Conservation (phyloP, 1,140 invertebrate genomes). For the Heliothis subflexa region DNA sequence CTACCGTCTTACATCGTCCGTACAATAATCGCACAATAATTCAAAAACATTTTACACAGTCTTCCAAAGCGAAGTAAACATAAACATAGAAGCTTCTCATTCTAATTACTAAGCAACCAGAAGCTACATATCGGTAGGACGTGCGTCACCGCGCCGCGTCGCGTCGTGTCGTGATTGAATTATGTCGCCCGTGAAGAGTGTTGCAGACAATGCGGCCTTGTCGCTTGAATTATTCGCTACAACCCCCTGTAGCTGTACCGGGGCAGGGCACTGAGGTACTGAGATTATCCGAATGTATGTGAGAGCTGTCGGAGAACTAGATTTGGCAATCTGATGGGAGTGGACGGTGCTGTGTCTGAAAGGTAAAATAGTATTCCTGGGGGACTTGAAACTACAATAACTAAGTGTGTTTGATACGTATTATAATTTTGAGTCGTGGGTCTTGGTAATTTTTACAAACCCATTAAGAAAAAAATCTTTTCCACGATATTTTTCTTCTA, state of each 20-base stretch:
- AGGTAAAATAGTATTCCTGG: too few relatives aligned
- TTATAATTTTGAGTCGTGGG: too few relatives aligned
- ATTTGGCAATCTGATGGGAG: neutral
- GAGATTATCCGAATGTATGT: slow-evolving; percentile 14
- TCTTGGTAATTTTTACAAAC: too few relatives aligned
- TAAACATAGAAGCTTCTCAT: neutral
- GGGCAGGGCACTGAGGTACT: neutral
- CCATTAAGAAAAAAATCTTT: too few relatives aligned
- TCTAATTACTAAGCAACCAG: slow-evolving; percentile 22
- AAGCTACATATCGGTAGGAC: neutral
- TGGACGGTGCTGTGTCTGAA: neutral
- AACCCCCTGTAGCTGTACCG: slow-evolving; percentile 51
- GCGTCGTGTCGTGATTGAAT: slow-evolving; percentile 38
- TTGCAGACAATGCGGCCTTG: slow-evolving; percentile 58
- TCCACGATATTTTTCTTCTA: too few relatives aligned
- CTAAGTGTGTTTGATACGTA: too few relatives aligned
- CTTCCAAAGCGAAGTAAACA: neutral
- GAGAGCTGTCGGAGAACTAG: neutral
- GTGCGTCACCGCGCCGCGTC: neutral
- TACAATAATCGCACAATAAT: neutral
- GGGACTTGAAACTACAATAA: too few relatives aligned
- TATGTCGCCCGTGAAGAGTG: slow-evolving; percentile 51
- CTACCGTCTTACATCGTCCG: neutral
- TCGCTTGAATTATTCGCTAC: slow-evolving; percentile 66
- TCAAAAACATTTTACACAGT: neutral